Evolutionary conservation across 2,113 vertebrate genomes (phyloP), one percentile per base, ranked within the genome.

Genomic region (Zosterops pallidus): DNA sequence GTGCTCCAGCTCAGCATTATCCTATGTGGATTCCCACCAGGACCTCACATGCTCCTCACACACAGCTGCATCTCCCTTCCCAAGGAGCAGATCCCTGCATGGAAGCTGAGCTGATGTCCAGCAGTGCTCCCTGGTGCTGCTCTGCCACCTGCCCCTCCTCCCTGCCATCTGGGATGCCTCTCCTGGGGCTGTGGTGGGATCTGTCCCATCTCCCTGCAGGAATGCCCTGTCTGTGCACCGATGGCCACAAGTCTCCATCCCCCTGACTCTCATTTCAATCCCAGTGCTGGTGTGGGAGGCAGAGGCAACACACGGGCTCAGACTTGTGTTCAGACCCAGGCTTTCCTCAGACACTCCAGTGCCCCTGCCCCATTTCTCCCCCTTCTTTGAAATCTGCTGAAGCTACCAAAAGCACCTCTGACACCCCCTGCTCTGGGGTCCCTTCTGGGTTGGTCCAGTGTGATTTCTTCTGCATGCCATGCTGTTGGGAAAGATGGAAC

Each of bases 21-120:
- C 47, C 29, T 13, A 1, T 0, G 0, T 19, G 65, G 23, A 13
- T 29, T 49, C 52, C 55, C 53, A 33, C 2, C 1, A 2, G 24
- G 14, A 68, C 23, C 33, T 68, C 57, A 37, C 5, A 29, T 11
- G 5, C 23, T 68, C 47, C 33, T 69, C 6, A 1, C 44, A 37
- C 2, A 1, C 33, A 41, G 35, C n/a, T 47, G 35, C 10, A 25
- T 2, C 41, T 57, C 1, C 50, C 50, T 60, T 41, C 39, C 42
- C 2, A 1, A 31, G 50, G 28, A 29, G 41, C 55, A 86, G 71
- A 56, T 49, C 42, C 64, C 84, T 57, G 18, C 44, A 2, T 29
- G 56, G 80, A n/a, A 55, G 25, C 42, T 29, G 37, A 12, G 44
- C 29, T 87, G 44, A 33, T 26, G 55, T 21, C 53, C 75, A 63